A percentile compares a stretch with the other conserved stretches of the same genome.
Conservation (phyloP, 1,140 invertebrate species). For the Diorhabda carinulata region DNA sequence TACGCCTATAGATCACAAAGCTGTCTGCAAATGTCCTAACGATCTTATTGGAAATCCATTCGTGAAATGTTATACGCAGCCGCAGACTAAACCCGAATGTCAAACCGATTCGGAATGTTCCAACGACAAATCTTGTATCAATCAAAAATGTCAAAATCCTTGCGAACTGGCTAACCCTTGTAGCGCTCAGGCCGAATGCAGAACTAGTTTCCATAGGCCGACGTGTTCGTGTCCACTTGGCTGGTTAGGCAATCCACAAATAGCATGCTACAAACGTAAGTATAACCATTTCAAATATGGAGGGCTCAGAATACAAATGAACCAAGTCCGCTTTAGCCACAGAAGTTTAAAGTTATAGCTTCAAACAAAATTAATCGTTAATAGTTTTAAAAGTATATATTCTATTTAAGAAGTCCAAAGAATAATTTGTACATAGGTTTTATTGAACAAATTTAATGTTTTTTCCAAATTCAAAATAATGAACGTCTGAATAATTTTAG, state of each 20-base stretch:
- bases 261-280: conserved; percentile 83
- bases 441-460: neutral
- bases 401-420: too few species aligned
- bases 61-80: conserved; percentile 59
- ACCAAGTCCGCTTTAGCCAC: neutral
- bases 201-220: conserved; percentile 67
- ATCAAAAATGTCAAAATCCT: conserved; percentile 72
- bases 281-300: conserved; percentile 31
- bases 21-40: conserved; percentile 70
- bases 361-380: too few species aligned
- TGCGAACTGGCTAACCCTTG: conserved; percentile 74
- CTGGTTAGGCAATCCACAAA: conserved; percentile 81
- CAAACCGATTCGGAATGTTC: conserved; percentile 68
- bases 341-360: too few species aligned
- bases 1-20: conserved; percentile 67
- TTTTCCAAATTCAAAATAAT: neutral
- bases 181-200: conserved; percentile 73
- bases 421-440: too few species aligned
- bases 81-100: conserved; percentile 59
- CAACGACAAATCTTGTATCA: conserved; percentile 71
- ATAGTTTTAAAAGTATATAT: too few species aligned
- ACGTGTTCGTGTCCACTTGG: conserved; percentile 77
- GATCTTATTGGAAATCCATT: conserved; percentile 76
- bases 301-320: neutral
- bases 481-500: neutral